Percentiles rank a stretch among this genome's conserved stretches.
phyloP scores from a whole-genome alignment of 2,113 vertebrate species.

The Pterocles gutturalis region DNA sequence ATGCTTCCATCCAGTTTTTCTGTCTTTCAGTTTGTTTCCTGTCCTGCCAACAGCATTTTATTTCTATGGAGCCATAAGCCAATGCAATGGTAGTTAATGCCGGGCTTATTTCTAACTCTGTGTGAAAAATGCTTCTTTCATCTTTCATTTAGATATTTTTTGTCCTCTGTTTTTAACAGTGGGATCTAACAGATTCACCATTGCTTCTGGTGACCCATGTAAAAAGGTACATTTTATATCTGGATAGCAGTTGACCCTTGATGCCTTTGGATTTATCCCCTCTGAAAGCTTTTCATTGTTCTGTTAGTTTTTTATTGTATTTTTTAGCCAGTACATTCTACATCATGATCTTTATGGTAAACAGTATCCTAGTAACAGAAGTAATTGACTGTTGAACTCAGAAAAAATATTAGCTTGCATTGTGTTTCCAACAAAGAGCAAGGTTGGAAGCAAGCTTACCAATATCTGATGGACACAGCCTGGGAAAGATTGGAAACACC shows the following conservation, averaged over 20 bases:
- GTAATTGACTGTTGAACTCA: neutral
- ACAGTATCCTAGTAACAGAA: slow-evolving; percentile 54
- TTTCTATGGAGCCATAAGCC: neutral
- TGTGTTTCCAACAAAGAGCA: neutral
- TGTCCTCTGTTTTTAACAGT: neutral
- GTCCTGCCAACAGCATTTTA: neutral
- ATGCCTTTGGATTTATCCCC: neutral
- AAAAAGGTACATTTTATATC: neutral
- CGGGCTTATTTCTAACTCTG: neutral
- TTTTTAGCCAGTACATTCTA: neutral
- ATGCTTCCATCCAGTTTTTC: neutral
- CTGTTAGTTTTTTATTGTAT: neutral
- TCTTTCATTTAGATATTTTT: neutral
- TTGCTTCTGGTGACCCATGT: neutral
- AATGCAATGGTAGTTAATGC: neutral
- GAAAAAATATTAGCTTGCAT: neutral
- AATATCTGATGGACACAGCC: neutral
- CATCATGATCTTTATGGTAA: slow-evolving; percentile 15
- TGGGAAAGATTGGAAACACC: neutral
- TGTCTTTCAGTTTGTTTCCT: neutral
- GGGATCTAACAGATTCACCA: neutral
- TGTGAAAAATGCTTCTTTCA: neutral
- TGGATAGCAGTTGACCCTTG: neutral
- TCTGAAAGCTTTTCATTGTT: slow-evolving; percentile 12
- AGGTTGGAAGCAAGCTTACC: neutral